A percentile compares a stretch with the other conserved stretches of the same genome.
phyloP scores from a whole-genome alignment of 2,113 vertebrate species.

The Corydoras maculifer region DNA sequence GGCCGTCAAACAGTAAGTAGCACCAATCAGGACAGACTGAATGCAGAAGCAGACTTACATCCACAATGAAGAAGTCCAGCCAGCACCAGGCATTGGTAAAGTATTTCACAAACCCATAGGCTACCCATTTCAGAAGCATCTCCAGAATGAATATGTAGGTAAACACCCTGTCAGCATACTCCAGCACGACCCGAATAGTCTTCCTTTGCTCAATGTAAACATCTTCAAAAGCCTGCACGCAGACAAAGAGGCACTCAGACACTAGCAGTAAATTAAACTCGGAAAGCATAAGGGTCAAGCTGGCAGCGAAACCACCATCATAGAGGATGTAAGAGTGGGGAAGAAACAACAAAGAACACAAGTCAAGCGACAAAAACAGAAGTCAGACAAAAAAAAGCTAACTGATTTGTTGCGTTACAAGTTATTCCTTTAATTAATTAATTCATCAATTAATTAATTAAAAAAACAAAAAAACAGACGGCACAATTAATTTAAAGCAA shows the following conservation, averaged over 20 bases:
- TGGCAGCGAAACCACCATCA: not conserved
- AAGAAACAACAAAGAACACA: too few species aligned
- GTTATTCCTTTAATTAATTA: not conserved
- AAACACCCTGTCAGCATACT: constrained; percentile 93
- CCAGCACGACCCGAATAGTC: constrained; percentile 85
- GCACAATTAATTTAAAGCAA: constrained; percentile 17
- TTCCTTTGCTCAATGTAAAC: constrained; percentile 98
- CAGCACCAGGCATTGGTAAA: constrained; percentile 99
- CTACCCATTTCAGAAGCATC: constrained; percentile 97
- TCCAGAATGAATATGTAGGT: constrained; percentile 99
- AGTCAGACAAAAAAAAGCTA: too few species aligned
- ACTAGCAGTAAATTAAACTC: not conserved
- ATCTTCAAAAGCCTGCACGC: constrained; percentile 87
- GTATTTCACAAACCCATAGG: constrained; percentile 96
- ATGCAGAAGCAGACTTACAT: constrained; percentile 74
- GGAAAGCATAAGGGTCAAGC: not conserved
- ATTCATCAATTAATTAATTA: not conserved
- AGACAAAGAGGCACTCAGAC: not conserved
- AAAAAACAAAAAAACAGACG: constrained; percentile 1
- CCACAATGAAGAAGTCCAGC: constrained; percentile 99
- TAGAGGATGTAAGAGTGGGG: too few species aligned
- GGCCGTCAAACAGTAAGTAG: constrained; percentile 5
- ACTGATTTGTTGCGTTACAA: too few species aligned
- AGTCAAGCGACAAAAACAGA: too few species aligned
- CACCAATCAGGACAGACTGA: constrained; percentile 17